A percentile compares a stretch with the other conserved stretches of the same genome.
Evolutionary conservation across 37 sponge, comb jelly and placozoan species (phyloP).

Genomic region (Tethya wilhelma): DNA sequence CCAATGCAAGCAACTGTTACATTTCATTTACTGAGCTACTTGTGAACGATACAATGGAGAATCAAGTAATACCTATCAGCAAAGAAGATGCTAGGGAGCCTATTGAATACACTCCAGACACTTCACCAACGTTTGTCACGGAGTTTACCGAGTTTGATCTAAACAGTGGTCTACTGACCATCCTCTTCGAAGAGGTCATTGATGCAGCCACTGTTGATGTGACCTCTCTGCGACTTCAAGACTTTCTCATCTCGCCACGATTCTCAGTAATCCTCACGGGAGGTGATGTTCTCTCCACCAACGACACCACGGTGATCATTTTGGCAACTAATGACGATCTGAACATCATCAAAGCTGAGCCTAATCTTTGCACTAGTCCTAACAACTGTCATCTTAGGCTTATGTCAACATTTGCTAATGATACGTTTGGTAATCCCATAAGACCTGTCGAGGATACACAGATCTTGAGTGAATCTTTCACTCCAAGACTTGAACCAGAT

Average conservation of each 20-base stretch:
- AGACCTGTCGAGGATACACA: slow-evolving; percentile 42
- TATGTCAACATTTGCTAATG: slow-evolving; percentile 67
- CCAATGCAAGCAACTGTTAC: slow-evolving; percentile 50
- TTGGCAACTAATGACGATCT: slow-evolving; percentile 66
- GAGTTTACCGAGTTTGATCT: slow-evolving; percentile 77
- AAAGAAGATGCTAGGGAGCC: slow-evolving; percentile 11
- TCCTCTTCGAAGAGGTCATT: slow-evolving; percentile 82
- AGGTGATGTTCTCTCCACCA: slow-evolving; percentile 65
- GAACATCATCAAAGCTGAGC: slow-evolving; percentile 68
- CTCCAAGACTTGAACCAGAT: slow-evolving; percentile 58
- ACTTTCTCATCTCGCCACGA: slow-evolving; percentile 29
- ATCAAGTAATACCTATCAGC: slow-evolving; percentile 55
- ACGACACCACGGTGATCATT: slow-evolving; percentile 66
- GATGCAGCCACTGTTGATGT: slow-evolving; percentile 66
- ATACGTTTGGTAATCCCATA: slow-evolving; percentile 81
- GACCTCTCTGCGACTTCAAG: slow-evolving; percentile 66
- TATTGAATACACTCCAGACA: slow-evolving; percentile 54
- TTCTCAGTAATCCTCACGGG: slow-evolving; percentile 62
- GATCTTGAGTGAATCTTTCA: slow-evolving; percentile 4
- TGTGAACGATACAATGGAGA: slow-evolving; percentile 73
- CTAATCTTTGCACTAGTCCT: slow-evolving; percentile 36
- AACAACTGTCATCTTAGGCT: slow-evolving; percentile 81
- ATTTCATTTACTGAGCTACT: slow-evolving; percentile 40
- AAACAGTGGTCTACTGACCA: slow-evolving; percentile 63
- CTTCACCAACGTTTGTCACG: slow-evolving; percentile 46